Percentiles rank a stretch among this genome's conserved stretches.
phyloP scores from a whole-genome alignment of 2,113 vertebrate genomes.

The Jacana jacana region DNA sequence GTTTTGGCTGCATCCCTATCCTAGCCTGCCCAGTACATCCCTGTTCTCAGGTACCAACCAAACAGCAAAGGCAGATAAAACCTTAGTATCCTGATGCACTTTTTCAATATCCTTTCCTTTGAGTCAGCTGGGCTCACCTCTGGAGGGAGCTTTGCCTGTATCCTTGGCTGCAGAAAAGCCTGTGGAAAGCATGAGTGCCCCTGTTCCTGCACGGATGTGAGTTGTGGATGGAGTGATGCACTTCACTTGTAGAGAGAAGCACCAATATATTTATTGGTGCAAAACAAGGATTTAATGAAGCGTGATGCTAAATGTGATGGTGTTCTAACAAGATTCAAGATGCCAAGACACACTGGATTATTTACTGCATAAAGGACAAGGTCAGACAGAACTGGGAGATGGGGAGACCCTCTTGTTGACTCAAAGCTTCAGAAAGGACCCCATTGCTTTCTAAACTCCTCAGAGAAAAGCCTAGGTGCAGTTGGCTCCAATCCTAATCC shows the following conservation, averaged over 20 bases:
- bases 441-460: neutral
- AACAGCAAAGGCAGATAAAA: neutral
- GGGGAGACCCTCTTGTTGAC: neutral
- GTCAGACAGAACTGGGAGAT: neutral
- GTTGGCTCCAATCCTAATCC: neutral
- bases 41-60: neutral
- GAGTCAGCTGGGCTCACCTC: neutral
- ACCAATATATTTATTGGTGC: neutral
- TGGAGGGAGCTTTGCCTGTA: neutral
- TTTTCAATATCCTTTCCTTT: too few species aligned
- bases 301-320: neutral
- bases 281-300: neutral
- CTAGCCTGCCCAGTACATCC: neutral
- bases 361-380: neutral
- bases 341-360: neutral
- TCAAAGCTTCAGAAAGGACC: neutral
- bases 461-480: neutral
- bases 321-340: neutral
- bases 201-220: rapidly evolving
- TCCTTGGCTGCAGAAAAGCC: neutral
- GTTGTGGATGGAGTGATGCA: neutral
- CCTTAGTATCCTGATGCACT: neutral
- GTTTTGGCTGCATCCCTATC: neutral
- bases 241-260: neutral
- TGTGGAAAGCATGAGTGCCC: neutral